Evolutionary conservation across 2,113 vertebrate genomes (phyloP), one percentile per base, ranked within the genome.

Genomic region (Percopsis transmontana): DNA sequence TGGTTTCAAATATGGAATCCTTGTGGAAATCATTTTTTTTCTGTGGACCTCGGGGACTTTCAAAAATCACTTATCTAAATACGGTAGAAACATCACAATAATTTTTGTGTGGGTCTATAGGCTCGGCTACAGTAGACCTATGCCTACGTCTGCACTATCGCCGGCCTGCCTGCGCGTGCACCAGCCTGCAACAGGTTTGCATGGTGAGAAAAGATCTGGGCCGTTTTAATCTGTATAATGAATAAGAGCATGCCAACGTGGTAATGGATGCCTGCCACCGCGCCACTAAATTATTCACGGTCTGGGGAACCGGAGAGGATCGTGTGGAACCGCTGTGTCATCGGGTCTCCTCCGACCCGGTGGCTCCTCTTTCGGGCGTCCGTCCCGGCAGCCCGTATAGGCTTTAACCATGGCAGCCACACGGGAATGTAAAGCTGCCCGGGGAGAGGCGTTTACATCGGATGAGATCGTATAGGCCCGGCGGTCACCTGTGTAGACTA

Each of bases 251-350:
- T 93, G 92, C 91, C 91, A 92, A 56, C 89, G 87, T 89, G 92
- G 96, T 96, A 97, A 98, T 94, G 94, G 95, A 98, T 94, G 95
- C 96, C 93, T 92, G 91, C 92, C 87, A 63, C 93, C 93, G 85
- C 87, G 87, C 87, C 87, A 87, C 91, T 99, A 75, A 96, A 99
- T 98, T 94, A 99, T 99, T 97, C 88, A 99, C 85, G 52, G 92
- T 92, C 94, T 93, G 92, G 92, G 94, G 94, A 97, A 98, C 82
- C 82, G 74, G 94, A 97, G 94, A 93, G 76, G 86, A 96, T 96
- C 96, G 90, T 91, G 93, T 95, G 91, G 93, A 94, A 91, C 86
- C 86, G 76, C 81, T 77, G 39, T 86, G 90, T 91, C 94, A 91
- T 83, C 80, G 54, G 63, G 38, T 57, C 68, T n/a, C 70, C 76